These are phyloP conservation scores for Gobio occitaniae DNA, from an alignment of 2,797 vertebrate genomes.

Conservation along the genomic window DNA sequence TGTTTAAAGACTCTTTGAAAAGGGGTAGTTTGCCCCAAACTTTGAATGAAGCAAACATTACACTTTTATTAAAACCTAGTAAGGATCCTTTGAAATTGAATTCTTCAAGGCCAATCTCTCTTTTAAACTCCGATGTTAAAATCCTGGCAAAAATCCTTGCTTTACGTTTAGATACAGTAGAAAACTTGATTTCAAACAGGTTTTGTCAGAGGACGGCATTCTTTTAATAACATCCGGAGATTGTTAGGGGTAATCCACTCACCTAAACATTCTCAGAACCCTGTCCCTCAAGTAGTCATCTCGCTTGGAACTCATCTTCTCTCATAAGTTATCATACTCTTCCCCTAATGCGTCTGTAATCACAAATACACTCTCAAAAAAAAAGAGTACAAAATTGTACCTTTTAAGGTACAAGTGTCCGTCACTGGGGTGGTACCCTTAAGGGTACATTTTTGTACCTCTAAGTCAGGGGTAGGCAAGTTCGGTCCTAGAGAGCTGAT, in stretches of 20 bases:
- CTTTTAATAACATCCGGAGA: not conserved
- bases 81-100: not conserved
- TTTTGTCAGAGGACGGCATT: not conserved
- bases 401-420: too few relatives aligned
- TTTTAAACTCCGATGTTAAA: not conserved
- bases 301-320: not conserved
- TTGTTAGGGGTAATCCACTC: not conserved
- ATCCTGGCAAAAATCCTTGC: not conserved
- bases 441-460: too few relatives aligned
- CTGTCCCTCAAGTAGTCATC: too few relatives aligned
- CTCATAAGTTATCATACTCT: not conserved
- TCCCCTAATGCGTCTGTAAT: not conserved
- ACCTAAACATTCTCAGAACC: not conserved
- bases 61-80: constrained; percentile 15
- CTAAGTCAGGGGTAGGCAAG: too few relatives aligned
- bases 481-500: too few relatives aligned
- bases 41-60: constrained; percentile 9
- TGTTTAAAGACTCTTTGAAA: not conserved
- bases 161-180: not conserved
- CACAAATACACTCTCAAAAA: not conserved
- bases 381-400: too few relatives aligned
- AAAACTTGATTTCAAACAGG: not conserved
- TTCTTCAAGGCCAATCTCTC: not conserved
- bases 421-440: too few relatives aligned
- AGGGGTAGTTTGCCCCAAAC: not conserved